Percentiles rank a stretch among this genome's conserved stretches.
phyloP scores from a whole-genome alignment of 2,888 invertebrate species.

The Orthosia gothica region DNA sequence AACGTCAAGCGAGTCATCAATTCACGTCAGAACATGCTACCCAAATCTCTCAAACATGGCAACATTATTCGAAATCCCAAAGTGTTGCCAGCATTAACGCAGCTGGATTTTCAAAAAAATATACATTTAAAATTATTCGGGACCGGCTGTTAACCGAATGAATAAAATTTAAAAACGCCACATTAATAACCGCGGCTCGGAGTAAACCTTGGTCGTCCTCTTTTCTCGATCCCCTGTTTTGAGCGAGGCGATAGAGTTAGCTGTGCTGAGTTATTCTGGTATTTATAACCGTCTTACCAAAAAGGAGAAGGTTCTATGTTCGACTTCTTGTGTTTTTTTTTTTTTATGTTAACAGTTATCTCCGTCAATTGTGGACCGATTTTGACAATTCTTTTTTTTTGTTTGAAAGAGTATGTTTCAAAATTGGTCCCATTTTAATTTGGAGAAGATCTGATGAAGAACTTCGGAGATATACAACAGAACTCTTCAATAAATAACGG shows the following conservation, averaged over 20 bases:
- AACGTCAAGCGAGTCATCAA: constrained; percentile 43
- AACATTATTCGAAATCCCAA: constrained; percentile 18
- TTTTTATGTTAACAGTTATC: no score
- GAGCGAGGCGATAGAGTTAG: neutral
- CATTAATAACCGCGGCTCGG: constrained; percentile 64
- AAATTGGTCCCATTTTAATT: no score
- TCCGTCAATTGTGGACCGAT: no score
- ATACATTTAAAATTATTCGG: constrained; percentile 38
- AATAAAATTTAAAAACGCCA: constrained; percentile 72
- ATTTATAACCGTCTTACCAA: no score
- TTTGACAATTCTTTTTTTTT: no score
- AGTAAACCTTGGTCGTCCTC: constrained; percentile 64
- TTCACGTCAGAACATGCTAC: constrained; percentile 36
- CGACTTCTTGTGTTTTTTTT: no score
- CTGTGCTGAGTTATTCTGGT: neutral
- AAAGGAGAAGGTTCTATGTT: no score
- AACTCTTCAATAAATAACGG: no score
- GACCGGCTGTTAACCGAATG: constrained; percentile 60
- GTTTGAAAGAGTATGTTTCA: no score
- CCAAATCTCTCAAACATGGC: constrained; percentile 1
- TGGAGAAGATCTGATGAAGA: no score
- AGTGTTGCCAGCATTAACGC: constrained; percentile 26
- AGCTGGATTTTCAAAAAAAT: constrained; percentile 20
- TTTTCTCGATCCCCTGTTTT: constrained; percentile 41
- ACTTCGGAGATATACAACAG: no score